These are phyloP conservation scores for Protophormia terraenovae DNA, from an alignment of 2,888 invertebrate species.

Conservation along the genomic window DNA sequence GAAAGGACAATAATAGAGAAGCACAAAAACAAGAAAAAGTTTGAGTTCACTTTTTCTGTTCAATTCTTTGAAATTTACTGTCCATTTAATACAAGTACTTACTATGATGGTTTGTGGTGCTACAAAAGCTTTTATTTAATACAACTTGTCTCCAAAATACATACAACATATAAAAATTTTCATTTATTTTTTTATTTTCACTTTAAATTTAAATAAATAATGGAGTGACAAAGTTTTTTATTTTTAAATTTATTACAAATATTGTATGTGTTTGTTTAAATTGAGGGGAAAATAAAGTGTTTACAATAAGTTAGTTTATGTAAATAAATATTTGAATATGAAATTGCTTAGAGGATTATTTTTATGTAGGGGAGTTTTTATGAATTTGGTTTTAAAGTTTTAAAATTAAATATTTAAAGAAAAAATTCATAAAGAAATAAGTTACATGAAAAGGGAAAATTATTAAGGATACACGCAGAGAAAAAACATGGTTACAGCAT, in stretches of 20 bases:
- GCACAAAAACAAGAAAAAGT: too few species aligned
- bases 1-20: background rate
- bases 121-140: background rate
- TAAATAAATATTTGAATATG: background rate
- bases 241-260: background rate
- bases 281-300: background rate
- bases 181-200: background rate
- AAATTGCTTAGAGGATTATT: background rate
- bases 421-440: too few species aligned
- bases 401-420: background rate
- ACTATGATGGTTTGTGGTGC: slow-evolving; percentile 37
- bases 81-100: slow-evolving; percentile 35
- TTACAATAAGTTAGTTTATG: background rate
- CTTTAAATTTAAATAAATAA: background rate
- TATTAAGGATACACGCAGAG: too few species aligned
- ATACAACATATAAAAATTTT: background rate
- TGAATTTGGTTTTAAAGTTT: background rate
- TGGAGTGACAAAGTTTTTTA: background rate
- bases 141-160: background rate
- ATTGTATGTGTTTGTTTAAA: background rate
- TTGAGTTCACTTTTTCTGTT: background rate
- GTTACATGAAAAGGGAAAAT: too few species aligned
- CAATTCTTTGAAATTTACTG: slow-evolving; percentile 20
- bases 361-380: background rate
- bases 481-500: too few species aligned